Base-by-base conservation (phyloP, 1,140 invertebrate species). In the Zaprionus ghesquierei region DNA sequence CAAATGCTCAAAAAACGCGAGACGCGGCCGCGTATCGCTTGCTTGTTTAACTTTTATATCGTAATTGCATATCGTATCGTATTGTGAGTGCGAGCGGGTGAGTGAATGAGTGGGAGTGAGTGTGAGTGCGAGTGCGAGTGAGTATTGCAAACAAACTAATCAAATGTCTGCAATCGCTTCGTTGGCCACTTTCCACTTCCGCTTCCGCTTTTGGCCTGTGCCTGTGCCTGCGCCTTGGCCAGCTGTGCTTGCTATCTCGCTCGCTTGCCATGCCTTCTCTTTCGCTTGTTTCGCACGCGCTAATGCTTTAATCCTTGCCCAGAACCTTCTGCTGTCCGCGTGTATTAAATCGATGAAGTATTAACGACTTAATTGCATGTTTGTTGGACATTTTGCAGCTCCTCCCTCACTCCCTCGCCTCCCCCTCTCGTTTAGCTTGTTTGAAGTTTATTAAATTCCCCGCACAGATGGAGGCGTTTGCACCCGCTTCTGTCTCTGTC, bases 321-420 rank as follows among this genome's bases (percentile, higher is more conserved):
- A 65, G 68, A 69, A 56, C 33, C 59, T 50, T 13, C 69, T 65
- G 53, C 76, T 81, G 60, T 76, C 82, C 69, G 66, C 77, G 74
- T 74, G 85, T 80, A 77, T 89, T 80, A 78, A 78, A 89, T 89
- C 84, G 85, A 89, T 89, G 84, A 89, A 89, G 84, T 89, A 89
- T 89, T 89, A 89, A 89, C 84, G 84, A 89, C 84, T 89, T 89
- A 89, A 89, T 89, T 89, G 84, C 84, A 89, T 89, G 84, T 89
- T 89, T 89, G 85, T 84, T 74, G 74, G 74, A 89, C 84, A 89
- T 89, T 89, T 84, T 75, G 77, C 69, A 63, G 33, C 51, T 12
- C 10, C 44, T 1, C 6, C n/a, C 38, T 41, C 27, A 63, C 27
- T 46, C 56, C 35, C 59, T 15, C 68, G n/a, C 9, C 60, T 18